These are phyloP conservation scores for Sarcophilus harrisii DNA, from an alignment of 2,797 vertebrate genomes.

Conservation along the genomic window DNA sequence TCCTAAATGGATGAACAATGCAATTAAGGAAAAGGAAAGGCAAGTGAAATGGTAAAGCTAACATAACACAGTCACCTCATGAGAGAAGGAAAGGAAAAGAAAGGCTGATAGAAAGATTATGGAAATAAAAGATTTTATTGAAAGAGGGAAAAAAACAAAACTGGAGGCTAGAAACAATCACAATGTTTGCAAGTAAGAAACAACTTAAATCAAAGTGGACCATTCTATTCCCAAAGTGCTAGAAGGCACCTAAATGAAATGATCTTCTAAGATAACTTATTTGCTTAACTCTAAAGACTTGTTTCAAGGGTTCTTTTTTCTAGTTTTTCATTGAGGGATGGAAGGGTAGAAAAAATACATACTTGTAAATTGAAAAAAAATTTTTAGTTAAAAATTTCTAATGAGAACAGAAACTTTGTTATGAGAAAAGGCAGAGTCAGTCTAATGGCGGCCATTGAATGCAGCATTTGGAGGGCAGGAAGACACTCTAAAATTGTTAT, in stretches of 20 bases:
- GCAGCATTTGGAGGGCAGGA: background rate
- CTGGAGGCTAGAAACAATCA: constrained; percentile 80
- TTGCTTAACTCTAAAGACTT: background rate
- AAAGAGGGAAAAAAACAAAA: constrained; percentile 82
- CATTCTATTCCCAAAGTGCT: constrained; percentile 47
- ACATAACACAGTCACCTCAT: background rate
- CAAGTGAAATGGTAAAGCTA: constrained; percentile 43
- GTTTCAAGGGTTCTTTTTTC: background rate
- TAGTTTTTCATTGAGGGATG: background rate
- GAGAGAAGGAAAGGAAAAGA: constrained; percentile 66
- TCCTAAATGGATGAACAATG: constrained; percentile 22
- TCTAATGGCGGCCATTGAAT: background rate
- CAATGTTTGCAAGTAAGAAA: constrained; percentile 78
- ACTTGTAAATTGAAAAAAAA: background rate
- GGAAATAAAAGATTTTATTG: constrained; percentile 87
- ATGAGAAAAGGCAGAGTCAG: background rate
- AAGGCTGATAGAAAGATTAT: constrained; percentile 83
- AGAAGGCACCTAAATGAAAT: constrained; percentile 16
- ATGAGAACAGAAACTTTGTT: background rate
- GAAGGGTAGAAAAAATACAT: background rate
- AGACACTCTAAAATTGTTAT: background rate
- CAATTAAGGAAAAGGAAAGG: constrained; percentile 54
- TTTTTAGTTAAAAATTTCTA: background rate
- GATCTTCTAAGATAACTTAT: background rate
- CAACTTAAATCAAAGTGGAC: constrained; percentile 58